Evolutionary conservation across 2,797 vertebrate species (phyloP), one percentile per base, ranked within the genome.

Genomic region (Buphagus erythrorhynchus): DNA sequence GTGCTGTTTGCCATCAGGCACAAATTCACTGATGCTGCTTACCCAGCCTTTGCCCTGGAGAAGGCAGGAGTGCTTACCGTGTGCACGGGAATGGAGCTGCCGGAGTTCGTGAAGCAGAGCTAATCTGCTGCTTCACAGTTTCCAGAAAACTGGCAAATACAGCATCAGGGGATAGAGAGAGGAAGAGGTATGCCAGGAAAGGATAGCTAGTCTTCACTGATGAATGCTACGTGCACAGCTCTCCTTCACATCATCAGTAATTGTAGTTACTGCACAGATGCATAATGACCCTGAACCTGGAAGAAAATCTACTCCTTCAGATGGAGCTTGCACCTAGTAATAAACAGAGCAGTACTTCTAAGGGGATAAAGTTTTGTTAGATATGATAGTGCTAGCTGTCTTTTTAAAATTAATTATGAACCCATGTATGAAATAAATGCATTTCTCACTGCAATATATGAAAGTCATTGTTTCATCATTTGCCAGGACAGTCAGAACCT

Each of bases 41-140:
- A 99, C 90, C 99, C 99, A 0, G 98, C 98, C 54, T 98, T 99
- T 93, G 98, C 98, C 38, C 96, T 99, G 95, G 99, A 99, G 93
- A 97, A 97, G 81, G 98, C 99, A 3, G 99, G 99, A n/a, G 97
- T 96, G 45, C 98, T 99, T 89, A 98, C 98, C 85, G 94, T 99
- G 90, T 95, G 97, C 92, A 98, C 98, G 17, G 98, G 98, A 59
- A 98, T 92, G 92, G 99, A 99, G 97, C 95, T 98, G 63, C 99
- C 99, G 0, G 98, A 98, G 94, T 99, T 99, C 4, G 98, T 97
- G 77, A 98, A 98, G 85, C 97, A 98, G 93, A 98, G 98, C 96
- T 99, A 98, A 98, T 43, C 15, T 5, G 26, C 40, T 67, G 28
- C 90, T 85, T 95, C 66, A 58, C 57, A 38, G 18, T 77, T 49